phyloP scores from a whole-genome alignment of 2,113 vertebrate genomes.

The Hemiscyllium ocellatum region DNA sequence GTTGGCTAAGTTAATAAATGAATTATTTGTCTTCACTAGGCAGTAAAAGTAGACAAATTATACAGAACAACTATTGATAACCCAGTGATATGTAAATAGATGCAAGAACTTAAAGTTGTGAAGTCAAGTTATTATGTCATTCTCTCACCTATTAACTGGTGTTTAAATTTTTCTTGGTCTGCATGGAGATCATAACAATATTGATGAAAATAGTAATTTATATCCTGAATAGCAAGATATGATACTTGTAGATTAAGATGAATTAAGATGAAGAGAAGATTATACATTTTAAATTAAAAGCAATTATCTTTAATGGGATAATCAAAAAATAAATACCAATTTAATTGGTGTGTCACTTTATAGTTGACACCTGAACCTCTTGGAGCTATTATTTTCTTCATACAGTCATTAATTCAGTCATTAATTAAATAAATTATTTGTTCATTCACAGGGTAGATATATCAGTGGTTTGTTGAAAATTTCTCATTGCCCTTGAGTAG shows the following conservation, averaged over 20 bases:
- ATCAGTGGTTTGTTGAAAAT: too few species aligned
- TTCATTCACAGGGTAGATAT: too few species aligned
- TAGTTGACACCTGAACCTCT: background rate
- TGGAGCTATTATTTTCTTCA: background rate
- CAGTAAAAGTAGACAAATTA: background rate
- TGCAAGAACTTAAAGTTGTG: background rate
- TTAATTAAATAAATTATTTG: too few species aligned
- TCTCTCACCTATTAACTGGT: too few species aligned
- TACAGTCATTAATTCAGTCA: too few species aligned
- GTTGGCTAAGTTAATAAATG: background rate
- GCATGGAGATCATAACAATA: background rate
- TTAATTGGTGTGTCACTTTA: background rate
- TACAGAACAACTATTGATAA: background rate
- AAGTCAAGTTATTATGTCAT: background rate
- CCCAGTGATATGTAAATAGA: background rate
- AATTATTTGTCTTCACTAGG: background rate
- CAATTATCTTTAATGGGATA: background rate
- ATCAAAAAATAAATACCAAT: background rate
- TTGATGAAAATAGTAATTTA: background rate
- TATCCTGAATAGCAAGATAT: background rate
- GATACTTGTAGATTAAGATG: background rate
- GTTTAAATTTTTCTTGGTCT: too few species aligned
- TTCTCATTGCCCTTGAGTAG: too few species aligned
- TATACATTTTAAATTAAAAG: background rate
- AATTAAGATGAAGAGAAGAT: background rate